A percentile compares a stretch with the other conserved stretches of the same genome.
Evolutionary conservation across 2,797 vertebrate species (phyloP).

Genomic region (Tamandua tetradactyla): DNA sequence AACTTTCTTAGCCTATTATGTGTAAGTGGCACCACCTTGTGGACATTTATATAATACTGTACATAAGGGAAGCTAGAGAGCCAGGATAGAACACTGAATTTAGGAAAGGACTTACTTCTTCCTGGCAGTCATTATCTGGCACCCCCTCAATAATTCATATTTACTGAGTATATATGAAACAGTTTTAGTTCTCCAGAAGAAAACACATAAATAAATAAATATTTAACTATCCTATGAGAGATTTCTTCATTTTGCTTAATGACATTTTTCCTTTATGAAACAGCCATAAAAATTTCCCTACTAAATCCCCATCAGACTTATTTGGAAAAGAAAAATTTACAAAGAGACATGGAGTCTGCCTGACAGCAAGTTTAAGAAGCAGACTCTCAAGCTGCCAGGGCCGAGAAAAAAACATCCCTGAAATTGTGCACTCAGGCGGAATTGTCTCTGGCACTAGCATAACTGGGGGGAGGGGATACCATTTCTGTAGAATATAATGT

Average conservation of each 20-base stretch:
- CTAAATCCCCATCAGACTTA: neutral
- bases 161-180: neutral
- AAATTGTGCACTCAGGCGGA: neutral
- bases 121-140: neutral
- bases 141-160: neutral
- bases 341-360: neutral
- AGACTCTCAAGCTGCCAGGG: neutral
- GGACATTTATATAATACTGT: neutral
- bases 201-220: neutral
- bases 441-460: too few species aligned
- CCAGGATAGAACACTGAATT: neutral
- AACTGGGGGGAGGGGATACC: neutral
- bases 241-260: neutral
- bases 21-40: conserved; percentile 53
- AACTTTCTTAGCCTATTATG: neutral
- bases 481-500: neutral
- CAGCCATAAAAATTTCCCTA: neutral
- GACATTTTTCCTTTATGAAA: neutral
- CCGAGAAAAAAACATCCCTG: neutral
- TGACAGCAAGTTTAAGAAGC: neutral
- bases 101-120: neutral
- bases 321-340: neutral
- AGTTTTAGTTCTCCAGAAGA: neutral
- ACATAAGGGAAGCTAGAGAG: neutral
- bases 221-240: neutral